Conservation (phyloP, 1,140 invertebrate genomes). For the Drosophila suzukii region DNA sequence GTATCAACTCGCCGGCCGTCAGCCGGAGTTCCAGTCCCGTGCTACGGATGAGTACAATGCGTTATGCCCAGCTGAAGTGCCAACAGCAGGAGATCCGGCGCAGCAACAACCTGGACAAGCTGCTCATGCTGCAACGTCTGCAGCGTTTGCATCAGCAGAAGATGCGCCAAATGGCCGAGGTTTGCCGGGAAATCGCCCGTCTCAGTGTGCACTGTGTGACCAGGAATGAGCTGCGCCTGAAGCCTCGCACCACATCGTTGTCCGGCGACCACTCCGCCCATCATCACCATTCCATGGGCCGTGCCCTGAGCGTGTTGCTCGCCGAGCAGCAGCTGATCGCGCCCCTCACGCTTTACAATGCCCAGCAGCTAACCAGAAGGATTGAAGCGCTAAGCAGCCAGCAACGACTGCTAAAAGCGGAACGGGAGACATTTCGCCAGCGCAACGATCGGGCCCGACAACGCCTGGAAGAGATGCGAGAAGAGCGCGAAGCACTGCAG, state of each 20-base stretch:
- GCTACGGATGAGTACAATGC: constrained; percentile 57
- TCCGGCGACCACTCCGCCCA: constrained; percentile 52
- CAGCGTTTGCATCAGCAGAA: constrained; percentile 77
- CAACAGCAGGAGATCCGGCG: constrained; percentile 87
- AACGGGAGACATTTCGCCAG: constrained; percentile 85
- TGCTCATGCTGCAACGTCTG: constrained; percentile 84
- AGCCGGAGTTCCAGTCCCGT: constrained; percentile 67
- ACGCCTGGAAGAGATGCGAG: constrained; percentile 42
- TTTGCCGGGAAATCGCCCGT: constrained; percentile 74
- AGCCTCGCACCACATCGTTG: constrained; percentile 62
- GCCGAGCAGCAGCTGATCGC: constrained; percentile 70
- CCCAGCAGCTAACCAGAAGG: constrained; percentile 85
- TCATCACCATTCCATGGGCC: constrained; percentile 80
- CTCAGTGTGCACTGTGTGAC: constrained; percentile 76
- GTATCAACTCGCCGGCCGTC: constrained; percentile 63
- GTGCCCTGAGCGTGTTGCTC: constrained; percentile 69
- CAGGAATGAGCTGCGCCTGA: constrained; percentile 62
- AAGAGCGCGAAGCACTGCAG: constrained; percentile 41
- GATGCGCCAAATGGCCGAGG: constrained; percentile 83
- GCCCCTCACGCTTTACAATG: constrained; percentile 83
- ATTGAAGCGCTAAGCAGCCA: constrained; percentile 87
- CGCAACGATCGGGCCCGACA: constrained; percentile 83
- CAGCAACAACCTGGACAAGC: constrained; percentile 91
- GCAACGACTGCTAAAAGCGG: constrained; percentile 86
- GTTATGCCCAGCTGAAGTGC: constrained; percentile 81